A percentile compares a stretch with the other conserved stretches of the same genome.
Conservation (phyloP, 1,140 invertebrate species). For the Periplaneta americana region DNA sequence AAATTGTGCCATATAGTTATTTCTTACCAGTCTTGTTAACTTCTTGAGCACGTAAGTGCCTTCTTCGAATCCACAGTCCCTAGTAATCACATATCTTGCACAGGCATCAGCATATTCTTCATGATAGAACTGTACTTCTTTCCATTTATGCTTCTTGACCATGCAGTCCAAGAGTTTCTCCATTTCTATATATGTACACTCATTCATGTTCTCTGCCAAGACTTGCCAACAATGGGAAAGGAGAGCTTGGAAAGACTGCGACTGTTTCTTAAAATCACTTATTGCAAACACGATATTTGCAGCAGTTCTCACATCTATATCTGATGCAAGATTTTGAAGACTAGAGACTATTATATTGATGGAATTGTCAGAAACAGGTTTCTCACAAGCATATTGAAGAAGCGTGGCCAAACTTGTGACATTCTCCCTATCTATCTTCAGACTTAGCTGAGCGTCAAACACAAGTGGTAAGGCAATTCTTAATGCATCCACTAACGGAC, state of each 20-base stretch:
- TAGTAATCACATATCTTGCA: slow-evolving; percentile 39
- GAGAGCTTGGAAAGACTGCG: slow-evolving; percentile 37
- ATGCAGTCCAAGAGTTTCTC: slow-evolving; percentile 39
- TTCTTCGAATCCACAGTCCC: slow-evolving; percentile 43
- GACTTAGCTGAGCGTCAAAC: slow-evolving; percentile 50
- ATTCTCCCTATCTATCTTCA: slow-evolving; percentile 46
- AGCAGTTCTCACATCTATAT: slow-evolving; percentile 19
- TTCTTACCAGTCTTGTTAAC: slow-evolving; percentile 47
- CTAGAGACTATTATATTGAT: slow-evolving; percentile 23
- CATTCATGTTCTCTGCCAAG: slow-evolving; percentile 36
- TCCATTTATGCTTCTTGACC: slow-evolving; percentile 34
- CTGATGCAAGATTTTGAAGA: slow-evolving; percentile 10
- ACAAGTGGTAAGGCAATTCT: slow-evolving; percentile 52
- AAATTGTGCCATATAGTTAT: too few relatives aligned
- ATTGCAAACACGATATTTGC: slow-evolving; percentile 22
- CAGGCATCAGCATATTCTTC: slow-evolving; percentile 46
- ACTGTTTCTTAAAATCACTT: slow-evolving; percentile 16
- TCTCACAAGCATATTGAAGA: slow-evolving; percentile 42
- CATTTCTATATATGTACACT: slow-evolving; percentile 40
- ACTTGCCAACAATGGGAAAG: slow-evolving; percentile 39
- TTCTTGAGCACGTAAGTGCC: slow-evolving; percentile 40
- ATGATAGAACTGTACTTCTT: slow-evolving; percentile 48
- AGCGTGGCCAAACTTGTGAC: slow-evolving; percentile 41
- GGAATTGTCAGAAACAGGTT: slow-evolving; percentile 41
- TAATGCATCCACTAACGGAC: slow-evolving; percentile 51